Base-by-base conservation (phyloP, 2,797 vertebrate genomes). In the Varecia variegata region DNA sequence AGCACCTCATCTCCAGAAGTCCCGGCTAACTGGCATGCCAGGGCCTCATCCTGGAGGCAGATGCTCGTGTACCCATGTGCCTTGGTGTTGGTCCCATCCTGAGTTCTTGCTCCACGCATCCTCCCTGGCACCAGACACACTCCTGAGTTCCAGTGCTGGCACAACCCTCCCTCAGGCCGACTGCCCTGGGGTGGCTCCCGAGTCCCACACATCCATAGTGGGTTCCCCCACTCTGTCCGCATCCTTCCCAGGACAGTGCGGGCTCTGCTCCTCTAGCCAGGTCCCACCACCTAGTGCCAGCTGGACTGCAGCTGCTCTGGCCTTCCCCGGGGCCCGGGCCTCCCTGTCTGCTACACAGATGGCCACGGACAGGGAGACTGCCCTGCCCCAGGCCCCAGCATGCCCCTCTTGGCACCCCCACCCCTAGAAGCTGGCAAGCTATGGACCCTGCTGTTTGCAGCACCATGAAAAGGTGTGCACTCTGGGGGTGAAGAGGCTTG, bases 1-100 rank as follows among this genome's bases (percentile, higher is more conserved):
- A 27, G 62, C 12, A n/a, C 20, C 67, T 32, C 0, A 0, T 45
- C 54, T 27, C 43, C 14, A 0, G 0, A 15, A 25, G 5, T 52
- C 17, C 8, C 3, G 14, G 54, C 5, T 9, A 60, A 79, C 7
- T 3, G 1, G 3, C 4, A 20, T 12, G 52, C 45, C 0, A 0
- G 45, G 73, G 60, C 14, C 13, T 23, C 67, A 40, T 65, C 27
- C 54, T 77, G 45, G 47, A 93, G 67, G 47, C 35, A 40, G 40
- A 27, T 54, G 35, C 50, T 2, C 2, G 3, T 10, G 32, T 7
- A 60, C 2, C 30, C 40, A 7, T 23, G n/a, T 52, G 7, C 40
- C n/a, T 62, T 76, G 50, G 35, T 32, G 20, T 13, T 54, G 58
- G 45, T n/a, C 23, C 43, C 23, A 1, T 18, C 74, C 25, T 58